A percentile compares a stretch with the other conserved stretches of the same genome.
phyloP scores from a whole-genome alignment of 2,113 vertebrate genomes.

The Cyphomyrus plagiostoma region DNA sequence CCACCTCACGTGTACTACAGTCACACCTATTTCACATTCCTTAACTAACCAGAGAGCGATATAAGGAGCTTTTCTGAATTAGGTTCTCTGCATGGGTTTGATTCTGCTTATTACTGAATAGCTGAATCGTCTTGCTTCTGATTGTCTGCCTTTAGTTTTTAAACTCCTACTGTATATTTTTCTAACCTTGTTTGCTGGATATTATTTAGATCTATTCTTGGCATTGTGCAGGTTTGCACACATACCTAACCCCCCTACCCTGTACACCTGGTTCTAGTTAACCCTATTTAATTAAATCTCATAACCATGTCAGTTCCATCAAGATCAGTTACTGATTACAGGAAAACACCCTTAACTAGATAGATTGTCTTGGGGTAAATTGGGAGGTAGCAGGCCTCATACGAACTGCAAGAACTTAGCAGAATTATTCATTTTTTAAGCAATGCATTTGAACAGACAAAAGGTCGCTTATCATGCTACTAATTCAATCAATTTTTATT shows the following conservation, averaged over 20 bases:
- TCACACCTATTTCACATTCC: too few relatives aligned
- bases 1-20: too few relatives aligned
- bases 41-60: too few relatives aligned
- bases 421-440: not conserved
- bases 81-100: too few relatives aligned
- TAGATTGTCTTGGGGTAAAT: not conserved
- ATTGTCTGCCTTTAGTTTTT: too few relatives aligned
- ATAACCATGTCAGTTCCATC: not conserved
- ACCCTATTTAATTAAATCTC: not conserved
- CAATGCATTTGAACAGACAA: not conserved
- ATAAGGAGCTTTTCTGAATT: too few relatives aligned
- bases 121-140: too few relatives aligned
- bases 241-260: not conserved
- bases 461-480: not conserved
- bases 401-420: not conserved
- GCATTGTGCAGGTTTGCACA: too few relatives aligned
- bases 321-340: not conserved
- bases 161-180: too few relatives aligned
- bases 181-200: too few relatives aligned
- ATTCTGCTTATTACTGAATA: too few relatives aligned
- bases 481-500: not conserved
- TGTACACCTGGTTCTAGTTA: not conserved
- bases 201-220: too few relatives aligned
- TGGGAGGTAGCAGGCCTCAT: not conserved
- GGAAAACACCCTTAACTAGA: not conserved